Percentiles rank a stretch among this genome's conserved stretches.
These are phyloP conservation scores for Patella caerulea DNA, from an alignment of 2,888 invertebrate species.

Conservation along the genomic window DNA sequence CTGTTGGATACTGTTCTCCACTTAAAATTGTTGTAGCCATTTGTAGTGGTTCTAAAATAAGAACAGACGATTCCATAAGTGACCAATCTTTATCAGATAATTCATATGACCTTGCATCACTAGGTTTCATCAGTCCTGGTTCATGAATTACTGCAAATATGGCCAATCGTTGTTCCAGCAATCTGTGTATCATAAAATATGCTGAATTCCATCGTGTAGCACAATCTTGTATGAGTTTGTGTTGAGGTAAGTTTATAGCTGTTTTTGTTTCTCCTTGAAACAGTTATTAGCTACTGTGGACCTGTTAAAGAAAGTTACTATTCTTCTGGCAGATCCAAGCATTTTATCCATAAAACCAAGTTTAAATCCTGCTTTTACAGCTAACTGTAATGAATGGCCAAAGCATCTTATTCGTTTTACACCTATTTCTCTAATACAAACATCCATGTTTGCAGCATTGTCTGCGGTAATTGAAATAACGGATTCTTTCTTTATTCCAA, in stretches of 20 bases:
- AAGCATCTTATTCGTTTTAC: no score
- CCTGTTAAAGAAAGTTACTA: no score
- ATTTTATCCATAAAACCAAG: no score
- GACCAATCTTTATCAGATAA: constrained; percentile 18
- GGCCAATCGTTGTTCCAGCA: neutral
- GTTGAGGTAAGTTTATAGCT: no score
- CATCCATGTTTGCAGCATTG: neutral
- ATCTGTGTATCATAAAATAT: constrained; percentile 9
- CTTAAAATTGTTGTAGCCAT: constrained; percentile 13
- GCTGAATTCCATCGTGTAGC: constrained; percentile 9
- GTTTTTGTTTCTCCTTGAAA: no score
- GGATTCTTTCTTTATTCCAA: neutral
- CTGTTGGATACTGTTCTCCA: neutral
- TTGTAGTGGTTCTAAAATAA: constrained; percentile 20
- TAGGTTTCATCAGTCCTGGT: neutral
- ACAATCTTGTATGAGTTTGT: no score
- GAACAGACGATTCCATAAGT: constrained; percentile 13
- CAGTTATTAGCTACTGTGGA: no score
- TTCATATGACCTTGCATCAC: constrained; percentile 18
- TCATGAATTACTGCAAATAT: constrained; percentile 14
- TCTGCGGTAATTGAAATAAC: neutral
- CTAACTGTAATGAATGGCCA: no score
- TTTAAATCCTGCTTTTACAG: no score
- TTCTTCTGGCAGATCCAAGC: no score
- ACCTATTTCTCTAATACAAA: neutral